These are phyloP conservation scores for Chrysemys picta DNA, from an alignment of 2,113 vertebrate genomes.

Conservation along the genomic window DNA sequence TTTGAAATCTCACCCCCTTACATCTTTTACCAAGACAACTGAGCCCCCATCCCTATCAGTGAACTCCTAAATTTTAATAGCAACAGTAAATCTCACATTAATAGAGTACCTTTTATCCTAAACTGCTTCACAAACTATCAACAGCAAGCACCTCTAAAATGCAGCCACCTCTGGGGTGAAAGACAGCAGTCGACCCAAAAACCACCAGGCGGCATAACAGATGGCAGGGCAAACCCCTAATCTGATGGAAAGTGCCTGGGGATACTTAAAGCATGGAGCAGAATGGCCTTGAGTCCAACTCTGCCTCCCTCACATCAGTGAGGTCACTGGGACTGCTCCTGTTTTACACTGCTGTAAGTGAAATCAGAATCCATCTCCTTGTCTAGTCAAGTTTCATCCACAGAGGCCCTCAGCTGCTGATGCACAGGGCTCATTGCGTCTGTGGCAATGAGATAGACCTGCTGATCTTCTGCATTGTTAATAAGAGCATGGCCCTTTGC, in stretches of 20 bases:
- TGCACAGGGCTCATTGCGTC: not conserved
- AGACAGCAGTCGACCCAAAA: rapidly evolving
- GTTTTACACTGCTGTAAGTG: not conserved
- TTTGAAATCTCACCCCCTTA: not conserved
- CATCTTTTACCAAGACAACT: not conserved
- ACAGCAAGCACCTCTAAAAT: not conserved
- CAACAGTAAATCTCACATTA: not conserved
- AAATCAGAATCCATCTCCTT: not conserved
- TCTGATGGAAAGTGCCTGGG: rapidly evolving
- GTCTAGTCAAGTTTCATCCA: not conserved
- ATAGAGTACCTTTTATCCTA: not conserved
- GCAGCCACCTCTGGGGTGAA: not conserved
- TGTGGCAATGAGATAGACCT: too few species aligned
- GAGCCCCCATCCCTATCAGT: not conserved
- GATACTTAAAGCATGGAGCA: not conserved
- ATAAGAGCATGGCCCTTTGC: not conserved
- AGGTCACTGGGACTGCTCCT: not conserved
- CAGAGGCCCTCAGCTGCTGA: not conserved
- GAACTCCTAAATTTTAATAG: not conserved
- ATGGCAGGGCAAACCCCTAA: not conserved
- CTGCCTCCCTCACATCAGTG: not conserved
- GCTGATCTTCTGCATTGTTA: not conserved
- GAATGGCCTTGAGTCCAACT: not conserved
- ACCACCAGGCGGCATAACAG: rapidly evolving
- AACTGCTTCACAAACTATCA: not conserved